Evolutionary conservation across 2,113 vertebrate genomes (phyloP), one percentile per base, ranked within the genome.

Genomic region (Accipiter virgatus): DNA sequence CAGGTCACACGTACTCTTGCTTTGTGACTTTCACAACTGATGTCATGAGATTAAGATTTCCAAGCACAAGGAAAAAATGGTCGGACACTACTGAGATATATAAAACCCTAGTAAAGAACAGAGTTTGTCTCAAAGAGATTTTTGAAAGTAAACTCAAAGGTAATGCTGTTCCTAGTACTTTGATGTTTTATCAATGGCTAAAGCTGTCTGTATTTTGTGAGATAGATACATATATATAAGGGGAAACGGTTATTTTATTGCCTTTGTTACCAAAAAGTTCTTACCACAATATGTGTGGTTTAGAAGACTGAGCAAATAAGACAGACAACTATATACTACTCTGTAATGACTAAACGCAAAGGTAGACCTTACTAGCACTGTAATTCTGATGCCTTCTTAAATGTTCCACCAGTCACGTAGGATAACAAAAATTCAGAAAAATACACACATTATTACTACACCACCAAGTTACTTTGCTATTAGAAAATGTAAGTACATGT

Each of bases 41-140:
- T 43, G 47, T 52, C 0, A 0, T 26, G 55, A 91, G 34, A 65
- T 0, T 89, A 61, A 77, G 34, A 73, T 70, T 81, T 84, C 34
- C 65, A 77, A 56, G 20, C 31, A 72, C 0, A 2, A 81, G 19
- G 21, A 29, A 38, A 67, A 88, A 86, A 59, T 15, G 16, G 10
- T 23, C 0, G 0, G 52, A 38, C 31, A 63, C 7, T 43, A n/a
- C 2, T 4, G 36, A 77, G 11, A 52, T 42, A 6, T 20, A 63
- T 16, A 80, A 86, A 91, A 11, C 11, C 10, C 34, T 32, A 26
- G 11, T 56, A 84, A 84, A 86, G 65, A 86, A 93, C 5, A 40
- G 20, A 71, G 16, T 29, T 61, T 88, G 13, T 61, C 20, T 77
- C 3, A 23, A 80, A 56, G 1, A 40, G 12, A 71, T 62, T 85